phyloP scores from a whole-genome alignment of 2,113 vertebrate species.

The Hyperopisus bebe region DNA sequence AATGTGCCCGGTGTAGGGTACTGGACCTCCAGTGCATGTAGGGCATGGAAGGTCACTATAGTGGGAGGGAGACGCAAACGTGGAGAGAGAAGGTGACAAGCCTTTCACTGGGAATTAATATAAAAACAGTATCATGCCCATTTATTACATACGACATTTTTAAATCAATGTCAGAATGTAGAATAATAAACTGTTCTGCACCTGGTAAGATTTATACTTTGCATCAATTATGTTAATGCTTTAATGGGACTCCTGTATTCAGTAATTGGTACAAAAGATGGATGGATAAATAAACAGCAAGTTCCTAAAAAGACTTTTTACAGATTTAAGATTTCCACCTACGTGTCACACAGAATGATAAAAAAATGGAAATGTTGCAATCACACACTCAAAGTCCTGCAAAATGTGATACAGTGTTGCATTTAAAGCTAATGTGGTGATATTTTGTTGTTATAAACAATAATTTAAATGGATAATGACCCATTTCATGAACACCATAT shows the following conservation, averaged over 20 bases:
- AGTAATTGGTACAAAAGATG: neutral
- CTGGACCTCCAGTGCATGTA: neutral
- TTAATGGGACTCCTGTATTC: neutral
- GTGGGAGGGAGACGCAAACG: neutral
- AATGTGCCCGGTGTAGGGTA: neutral
- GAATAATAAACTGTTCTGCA: neutral
- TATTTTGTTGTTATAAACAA: neutral
- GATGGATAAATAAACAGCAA: neutral
- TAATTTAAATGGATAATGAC: neutral
- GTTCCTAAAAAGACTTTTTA: neutral
- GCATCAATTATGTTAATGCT: neutral
- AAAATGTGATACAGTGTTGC: neutral
- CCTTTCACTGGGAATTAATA: neutral
- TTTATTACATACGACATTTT: neutral
- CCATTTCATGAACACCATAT: neutral
- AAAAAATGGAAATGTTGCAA: neutral
- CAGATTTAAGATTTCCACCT: neutral
- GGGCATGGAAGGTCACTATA: neutral
- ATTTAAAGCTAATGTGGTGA: neutral
- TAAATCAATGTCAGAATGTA: neutral
- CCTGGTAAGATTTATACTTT: neutral
- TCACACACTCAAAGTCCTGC: neutral
- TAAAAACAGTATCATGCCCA: neutral
- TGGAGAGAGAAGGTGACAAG: neutral
- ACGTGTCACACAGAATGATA: neutral